A percentile compares a stretch with the other conserved stretches of the same genome.
Evolutionary conservation across 2,888 invertebrate species (phyloP).

Genomic region (Buathra laborator): DNA sequence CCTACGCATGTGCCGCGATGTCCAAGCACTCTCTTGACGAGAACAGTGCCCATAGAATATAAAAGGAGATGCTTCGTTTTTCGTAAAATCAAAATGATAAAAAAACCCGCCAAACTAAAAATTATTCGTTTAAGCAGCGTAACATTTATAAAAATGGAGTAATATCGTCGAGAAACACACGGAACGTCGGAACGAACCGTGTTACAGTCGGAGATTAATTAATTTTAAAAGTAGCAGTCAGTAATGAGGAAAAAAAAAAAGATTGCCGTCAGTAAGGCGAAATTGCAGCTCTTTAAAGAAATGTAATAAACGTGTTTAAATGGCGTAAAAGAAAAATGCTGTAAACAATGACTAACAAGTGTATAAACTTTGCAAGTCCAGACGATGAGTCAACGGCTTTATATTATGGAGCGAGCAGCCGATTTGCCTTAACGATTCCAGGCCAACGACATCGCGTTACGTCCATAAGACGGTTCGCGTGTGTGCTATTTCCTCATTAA

Average conservation of each 20-base stretch:
- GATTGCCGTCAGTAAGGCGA: neutral
- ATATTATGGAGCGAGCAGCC: conserved; percentile 55
- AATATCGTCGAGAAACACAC: neutral
- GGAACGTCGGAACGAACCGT: too few relatives aligned
- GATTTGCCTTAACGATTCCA: conserved; percentile 70
- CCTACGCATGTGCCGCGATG: neutral
- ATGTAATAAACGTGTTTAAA: neutral
- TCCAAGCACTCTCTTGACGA: neutral
- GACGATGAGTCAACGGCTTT: conserved; percentile 57
- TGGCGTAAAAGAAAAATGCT: neutral
- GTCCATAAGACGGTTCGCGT: conserved; percentile 49
- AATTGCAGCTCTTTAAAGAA: neutral
- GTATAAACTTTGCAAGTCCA: conserved; percentile 35
- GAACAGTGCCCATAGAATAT: conserved; percentile 40
- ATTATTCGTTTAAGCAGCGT: too few relatives aligned
- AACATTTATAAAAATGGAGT: neutral
- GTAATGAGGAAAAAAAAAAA: neutral
- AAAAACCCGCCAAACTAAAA: too few relatives aligned
- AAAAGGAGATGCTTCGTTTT: conserved; percentile 14
- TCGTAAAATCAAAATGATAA: neutral
- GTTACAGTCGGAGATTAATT: too few relatives aligned
- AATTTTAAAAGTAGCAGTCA: too few relatives aligned
- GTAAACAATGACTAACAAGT: conserved; percentile 55
- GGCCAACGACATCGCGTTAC: conserved; percentile 54
- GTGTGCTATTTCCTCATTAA: conserved; percentile 73